These are phyloP conservation scores for Perognathus longimembris DNA, from an alignment of 2,113 vertebrate species.

Conservation along the genomic window DNA sequence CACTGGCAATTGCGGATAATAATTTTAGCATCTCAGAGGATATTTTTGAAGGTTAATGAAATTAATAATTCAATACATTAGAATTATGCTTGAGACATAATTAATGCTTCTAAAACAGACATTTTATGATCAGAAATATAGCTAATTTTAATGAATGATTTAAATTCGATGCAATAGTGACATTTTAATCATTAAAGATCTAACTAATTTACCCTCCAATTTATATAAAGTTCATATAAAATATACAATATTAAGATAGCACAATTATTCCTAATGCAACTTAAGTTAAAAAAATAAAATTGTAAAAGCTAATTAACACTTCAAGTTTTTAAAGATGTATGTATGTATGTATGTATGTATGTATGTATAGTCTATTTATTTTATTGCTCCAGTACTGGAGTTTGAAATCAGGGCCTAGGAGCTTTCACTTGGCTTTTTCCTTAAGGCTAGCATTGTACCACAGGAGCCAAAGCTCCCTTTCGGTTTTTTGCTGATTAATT, in stretches of 20 bases:
- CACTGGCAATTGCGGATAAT: neutral
- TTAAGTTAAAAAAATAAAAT: neutral
- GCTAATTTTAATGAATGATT: neutral
- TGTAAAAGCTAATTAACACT: neutral
- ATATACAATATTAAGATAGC: neutral
- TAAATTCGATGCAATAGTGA: neutral
- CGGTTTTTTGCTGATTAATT: too few relatives aligned
- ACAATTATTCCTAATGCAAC: neutral
- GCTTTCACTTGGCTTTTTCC: too few relatives aligned
- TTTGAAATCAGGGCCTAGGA: too few relatives aligned
- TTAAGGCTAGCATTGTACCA: too few relatives aligned
- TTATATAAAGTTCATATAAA: neutral
- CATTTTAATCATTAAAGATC: neutral
- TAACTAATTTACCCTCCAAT: neutral
- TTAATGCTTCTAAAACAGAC: neutral
- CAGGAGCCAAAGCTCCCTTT: too few relatives aligned
- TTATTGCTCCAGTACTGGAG: too few relatives aligned
- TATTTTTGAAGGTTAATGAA: neutral
- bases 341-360: too few relatives aligned
- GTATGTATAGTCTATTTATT: too few relatives aligned
- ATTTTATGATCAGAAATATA: neutral
- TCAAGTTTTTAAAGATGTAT: too few relatives aligned
- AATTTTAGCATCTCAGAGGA: neutral
- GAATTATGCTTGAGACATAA: neutral
- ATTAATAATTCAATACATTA: neutral